Evolutionary conservation across 2,888 invertebrate species (phyloP).

Genomic region (Zonitis immaculata): DNA sequence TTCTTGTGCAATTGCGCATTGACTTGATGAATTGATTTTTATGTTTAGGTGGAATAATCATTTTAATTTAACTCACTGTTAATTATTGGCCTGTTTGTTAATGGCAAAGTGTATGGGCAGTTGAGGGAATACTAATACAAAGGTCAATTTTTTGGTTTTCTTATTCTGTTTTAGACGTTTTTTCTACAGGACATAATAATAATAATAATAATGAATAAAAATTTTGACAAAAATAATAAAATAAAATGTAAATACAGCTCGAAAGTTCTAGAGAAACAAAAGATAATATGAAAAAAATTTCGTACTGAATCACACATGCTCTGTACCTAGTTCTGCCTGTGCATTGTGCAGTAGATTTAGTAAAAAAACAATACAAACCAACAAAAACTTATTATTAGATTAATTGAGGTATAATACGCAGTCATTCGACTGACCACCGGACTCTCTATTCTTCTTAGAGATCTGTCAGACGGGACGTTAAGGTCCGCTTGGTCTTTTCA

Average conservation of each 20-base stretch:
- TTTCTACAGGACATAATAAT: slow-evolving; percentile 4
- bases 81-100: slow-evolving; percentile 15
- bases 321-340: slow-evolving; percentile 42
- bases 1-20: slow-evolving; percentile 18
- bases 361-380: slow-evolving; percentile 7
- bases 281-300: slow-evolving; percentile 24
- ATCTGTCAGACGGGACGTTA: slow-evolving; percentile 46
- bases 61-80: slow-evolving; percentile 15
- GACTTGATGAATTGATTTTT: slow-evolving; percentile 11
- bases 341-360: slow-evolving; percentile 34
- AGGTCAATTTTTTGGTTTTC: slow-evolving; percentile 18
- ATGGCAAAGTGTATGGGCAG: slow-evolving; percentile 34
- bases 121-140: slow-evolving; percentile 36
- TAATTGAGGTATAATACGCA: slow-evolving; percentile 39
- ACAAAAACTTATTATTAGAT: slow-evolving; percentile 24
- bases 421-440: slow-evolving; percentile 39
- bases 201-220: slow-evolving; percentile 15
- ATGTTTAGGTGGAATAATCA: slow-evolving; percentile 26
- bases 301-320: slow-evolving; percentile 36
- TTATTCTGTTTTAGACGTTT: not conserved
- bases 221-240: slow-evolving; percentile 13
- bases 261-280: slow-evolving; percentile 22
- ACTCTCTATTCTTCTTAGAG: slow-evolving; percentile 26
- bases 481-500: slow-evolving; percentile 37
- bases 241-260: slow-evolving; percentile 41